Conservation (phyloP, 1,140 invertebrate species). For the Aphelinus atriplicis region DNA sequence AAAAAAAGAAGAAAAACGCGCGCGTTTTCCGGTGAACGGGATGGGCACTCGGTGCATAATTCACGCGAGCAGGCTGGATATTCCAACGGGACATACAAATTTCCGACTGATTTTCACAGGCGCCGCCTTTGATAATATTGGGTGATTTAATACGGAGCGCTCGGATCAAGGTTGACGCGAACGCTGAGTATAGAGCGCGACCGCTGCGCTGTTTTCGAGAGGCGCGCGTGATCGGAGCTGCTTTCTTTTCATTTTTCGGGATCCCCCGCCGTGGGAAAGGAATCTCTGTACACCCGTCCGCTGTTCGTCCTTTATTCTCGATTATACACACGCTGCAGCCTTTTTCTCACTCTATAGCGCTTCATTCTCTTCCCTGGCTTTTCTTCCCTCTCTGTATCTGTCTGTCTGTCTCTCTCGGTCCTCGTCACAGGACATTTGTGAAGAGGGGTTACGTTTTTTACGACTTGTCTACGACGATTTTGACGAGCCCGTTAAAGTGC, state of each 20-base stretch:
- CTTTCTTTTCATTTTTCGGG: background rate
- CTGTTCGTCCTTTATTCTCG: constrained; percentile 19
- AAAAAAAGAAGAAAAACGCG: too few species aligned
- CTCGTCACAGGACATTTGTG: background rate
- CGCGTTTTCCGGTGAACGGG: too few species aligned
- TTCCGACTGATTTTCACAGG: too few species aligned
- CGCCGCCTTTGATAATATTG: too few species aligned
- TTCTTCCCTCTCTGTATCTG: background rate
- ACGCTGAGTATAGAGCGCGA: too few species aligned
- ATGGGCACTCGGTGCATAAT: too few species aligned
- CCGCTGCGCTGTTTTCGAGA: too few species aligned
- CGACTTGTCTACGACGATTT: constrained; percentile 28
- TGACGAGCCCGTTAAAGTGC: constrained; percentile 16
- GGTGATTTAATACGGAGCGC: too few species aligned
- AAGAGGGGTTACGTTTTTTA: constrained; percentile 23
- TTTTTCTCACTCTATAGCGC: background rate
- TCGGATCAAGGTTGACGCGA: too few species aligned
- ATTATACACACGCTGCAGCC: background rate
- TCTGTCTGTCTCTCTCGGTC: background rate
- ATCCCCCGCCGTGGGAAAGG: constrained; percentile 12
- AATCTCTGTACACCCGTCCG: background rate
- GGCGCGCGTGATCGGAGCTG: too few species aligned
- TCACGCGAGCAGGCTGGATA: too few species aligned
- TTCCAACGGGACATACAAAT: too few species aligned
- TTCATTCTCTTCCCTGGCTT: background rate